These are phyloP conservation scores for Drosophila mettleri DNA, from an alignment of 2,888 invertebrate genomes.

Conservation along the genomic window DNA sequence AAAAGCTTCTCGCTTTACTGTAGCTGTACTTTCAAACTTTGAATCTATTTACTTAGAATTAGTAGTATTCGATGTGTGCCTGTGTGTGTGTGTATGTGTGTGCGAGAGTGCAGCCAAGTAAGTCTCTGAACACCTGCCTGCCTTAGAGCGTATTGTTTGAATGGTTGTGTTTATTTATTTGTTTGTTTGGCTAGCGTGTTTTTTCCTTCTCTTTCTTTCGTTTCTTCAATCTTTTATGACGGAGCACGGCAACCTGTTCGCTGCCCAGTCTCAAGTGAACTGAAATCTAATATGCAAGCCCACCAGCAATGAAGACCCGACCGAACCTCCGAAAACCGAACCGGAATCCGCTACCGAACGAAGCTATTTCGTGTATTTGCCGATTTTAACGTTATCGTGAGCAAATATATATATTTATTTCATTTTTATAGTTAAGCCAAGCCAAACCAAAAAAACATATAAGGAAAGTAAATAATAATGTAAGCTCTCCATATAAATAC, in stretches of 20 bases:
- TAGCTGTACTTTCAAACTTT: slow-evolving; percentile 72
- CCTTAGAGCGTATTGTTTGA: slow-evolving; percentile 25
- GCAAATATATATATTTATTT: slow-evolving; percentile 2
- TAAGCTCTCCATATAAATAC: not conserved
- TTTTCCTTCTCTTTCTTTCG: slow-evolving; percentile 5
- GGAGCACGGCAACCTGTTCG: slow-evolving; percentile 51
- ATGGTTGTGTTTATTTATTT: slow-evolving; percentile 39
- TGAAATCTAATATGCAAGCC: slow-evolving; percentile 65
- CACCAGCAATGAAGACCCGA: slow-evolving; percentile 56
- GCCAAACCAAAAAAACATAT: not conserved
- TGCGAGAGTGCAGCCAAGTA: slow-evolving; percentile 50
- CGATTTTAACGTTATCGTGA: slow-evolving; percentile 22
- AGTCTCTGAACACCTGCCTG: slow-evolving; percentile 42
- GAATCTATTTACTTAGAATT: slow-evolving; percentile 73
- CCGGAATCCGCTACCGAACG: slow-evolving; percentile 30
- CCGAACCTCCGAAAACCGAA: slow-evolving; percentile 23
- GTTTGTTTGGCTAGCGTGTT: slow-evolving; percentile 37
- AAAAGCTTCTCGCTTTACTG: not conserved
- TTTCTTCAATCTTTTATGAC: slow-evolving; percentile 7
- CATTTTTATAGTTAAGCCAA: not conserved
- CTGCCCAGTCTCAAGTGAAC: slow-evolving; percentile 74
- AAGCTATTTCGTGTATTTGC: slow-evolving; percentile 7
- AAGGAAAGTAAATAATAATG: not conserved
- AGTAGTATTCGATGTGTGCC: slow-evolving; percentile 30
- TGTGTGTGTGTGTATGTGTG: slow-evolving; percentile 7